Evolutionary conservation across 1,140 invertebrate species (phyloP), one percentile per base, ranked within the genome.

Genomic region (Drosophila athabasca): DNA sequence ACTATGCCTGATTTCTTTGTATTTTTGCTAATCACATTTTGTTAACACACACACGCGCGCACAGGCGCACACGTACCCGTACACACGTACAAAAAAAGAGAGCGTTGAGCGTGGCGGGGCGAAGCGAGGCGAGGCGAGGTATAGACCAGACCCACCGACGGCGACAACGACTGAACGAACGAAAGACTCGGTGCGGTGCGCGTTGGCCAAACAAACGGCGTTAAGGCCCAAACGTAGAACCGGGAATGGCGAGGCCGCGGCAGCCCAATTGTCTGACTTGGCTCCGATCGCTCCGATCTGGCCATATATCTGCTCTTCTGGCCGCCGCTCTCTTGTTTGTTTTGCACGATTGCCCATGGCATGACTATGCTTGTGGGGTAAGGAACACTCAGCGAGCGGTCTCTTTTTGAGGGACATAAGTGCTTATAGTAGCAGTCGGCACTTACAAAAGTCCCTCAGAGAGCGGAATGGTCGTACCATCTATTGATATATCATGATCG

Each of bases 11-110:
- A 83, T 77, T 85, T 74, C 83, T 88, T 88, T 87, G 83, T 87
- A 89, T 87, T 87, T 88, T 87, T 79, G 83, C 83, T 88, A 88
- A 87, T 87, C 83, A 87, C 83, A 87, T 87, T 87, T 87, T 87
- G 83, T 88, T 88, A 87, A 88, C 83, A 87, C 83, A 72, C 45
- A 53, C 65, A 43, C 58, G 53, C 60, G 57, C 24, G 39, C 29
- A 51, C 69, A 59, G 31, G 45, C 60, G 49, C 71, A 69, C 69
- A 49, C 66, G 35, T 39, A 39, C 9, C 11, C 35, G 35, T 13
- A 39, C 4, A 39, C 39, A 55, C 68, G 49, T 45, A 57, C 58
- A 61, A 45, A 11, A 26, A 50, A 24, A 49, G 55, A 45, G 43
- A 29, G 17, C 58, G 43, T 8, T 19, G 19, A n/a, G 51, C 24